phyloP scores from a whole-genome alignment of 2,797 vertebrate species.

The Limnodromus scolopaceus region DNA sequence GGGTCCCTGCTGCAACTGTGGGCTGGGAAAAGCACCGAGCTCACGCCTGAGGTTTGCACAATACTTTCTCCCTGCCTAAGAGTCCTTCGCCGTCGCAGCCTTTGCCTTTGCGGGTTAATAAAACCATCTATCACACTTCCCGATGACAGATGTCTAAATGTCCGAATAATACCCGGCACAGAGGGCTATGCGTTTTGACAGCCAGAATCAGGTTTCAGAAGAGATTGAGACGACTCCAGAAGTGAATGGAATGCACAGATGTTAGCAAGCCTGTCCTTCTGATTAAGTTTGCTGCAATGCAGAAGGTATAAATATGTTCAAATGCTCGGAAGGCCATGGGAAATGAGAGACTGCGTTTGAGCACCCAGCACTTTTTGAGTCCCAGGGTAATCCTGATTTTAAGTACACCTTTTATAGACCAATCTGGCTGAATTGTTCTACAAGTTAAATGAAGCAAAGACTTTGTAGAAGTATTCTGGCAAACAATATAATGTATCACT shows the following conservation, averaged over 20 bases:
- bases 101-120: conserved; percentile 75
- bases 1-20: rapidly evolving
- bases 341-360: conserved; percentile 51
- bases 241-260: conserved; percentile 77
- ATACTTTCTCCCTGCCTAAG: conserved; percentile 26
- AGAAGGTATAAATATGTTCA: conserved; percentile 74
- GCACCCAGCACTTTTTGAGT: conserved; percentile 53
- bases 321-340: conserved; percentile 54
- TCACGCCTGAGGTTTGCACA: not conserved
- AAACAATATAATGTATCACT: conserved; percentile 72
- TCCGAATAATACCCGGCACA: conserved; percentile 68
- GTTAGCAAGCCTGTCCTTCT: conserved; percentile 69
- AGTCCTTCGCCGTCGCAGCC: conserved; percentile 65
- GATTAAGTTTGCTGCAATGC: conserved; percentile 75
- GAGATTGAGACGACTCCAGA: conserved; percentile 62
- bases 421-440: conserved; percentile 64
- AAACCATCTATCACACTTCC: conserved; percentile 78
- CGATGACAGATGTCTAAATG: conserved; percentile 77
- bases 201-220: conserved; percentile 71
- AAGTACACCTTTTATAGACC: conserved; percentile 78
- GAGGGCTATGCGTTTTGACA: conserved; percentile 55
- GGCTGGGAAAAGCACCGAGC: not conserved
- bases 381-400: conserved; percentile 72
- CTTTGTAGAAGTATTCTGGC: conserved; percentile 65
- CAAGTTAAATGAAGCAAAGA: conserved; percentile 60